Percentiles rank a stretch among this genome's conserved stretches.
These are phyloP conservation scores for Rhynchophorus ferrugineus DNA, from an alignment of 1,140 invertebrate species.

Conservation along the genomic window DNA sequence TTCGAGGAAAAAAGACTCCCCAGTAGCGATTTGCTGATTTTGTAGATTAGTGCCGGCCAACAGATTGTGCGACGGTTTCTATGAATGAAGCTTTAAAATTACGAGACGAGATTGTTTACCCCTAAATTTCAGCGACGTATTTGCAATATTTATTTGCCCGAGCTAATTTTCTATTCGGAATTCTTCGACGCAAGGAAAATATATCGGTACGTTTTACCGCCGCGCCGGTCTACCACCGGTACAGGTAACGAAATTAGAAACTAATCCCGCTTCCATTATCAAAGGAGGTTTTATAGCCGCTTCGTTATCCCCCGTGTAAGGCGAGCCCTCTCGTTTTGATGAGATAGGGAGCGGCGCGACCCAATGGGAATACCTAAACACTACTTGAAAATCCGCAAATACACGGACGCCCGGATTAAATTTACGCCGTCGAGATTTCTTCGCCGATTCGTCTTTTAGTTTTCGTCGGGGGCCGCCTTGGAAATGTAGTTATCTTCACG, in stretches of 20 bases:
- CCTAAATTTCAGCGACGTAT: too few relatives aligned
- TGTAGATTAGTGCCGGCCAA: too few relatives aligned
- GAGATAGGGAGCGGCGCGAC: constrained; percentile 33
- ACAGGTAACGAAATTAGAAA: constrained; percentile 30
- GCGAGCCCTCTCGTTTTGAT: constrained; percentile 15
- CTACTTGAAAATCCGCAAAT: constrained; percentile 41
- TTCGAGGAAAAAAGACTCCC: too few relatives aligned
- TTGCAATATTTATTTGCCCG: too few relatives aligned
- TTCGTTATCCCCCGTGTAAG: constrained; percentile 34
- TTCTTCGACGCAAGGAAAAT: too few relatives aligned
- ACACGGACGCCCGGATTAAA: constrained; percentile 38
- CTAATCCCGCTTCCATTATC: constrained; percentile 35
- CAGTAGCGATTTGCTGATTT: too few relatives aligned
- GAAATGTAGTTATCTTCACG: constrained; percentile 40
- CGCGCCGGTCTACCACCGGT: constrained; percentile 5
- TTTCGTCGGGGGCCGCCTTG: constrained; percentile 35
- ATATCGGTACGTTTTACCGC: too few relatives aligned
- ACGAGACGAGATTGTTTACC: too few relatives aligned
- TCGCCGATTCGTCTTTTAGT: constrained; percentile 40
- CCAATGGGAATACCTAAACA: constrained; percentile 39
- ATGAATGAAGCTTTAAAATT: too few relatives aligned
- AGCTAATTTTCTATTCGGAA: too few relatives aligned
- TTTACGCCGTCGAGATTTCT: constrained; percentile 38
- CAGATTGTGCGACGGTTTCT: too few relatives aligned
- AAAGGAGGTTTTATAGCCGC: constrained; percentile 31